Base-by-base conservation (phyloP, 1,140 invertebrate genomes). In the Pogonomyrmex barbatus region DNA sequence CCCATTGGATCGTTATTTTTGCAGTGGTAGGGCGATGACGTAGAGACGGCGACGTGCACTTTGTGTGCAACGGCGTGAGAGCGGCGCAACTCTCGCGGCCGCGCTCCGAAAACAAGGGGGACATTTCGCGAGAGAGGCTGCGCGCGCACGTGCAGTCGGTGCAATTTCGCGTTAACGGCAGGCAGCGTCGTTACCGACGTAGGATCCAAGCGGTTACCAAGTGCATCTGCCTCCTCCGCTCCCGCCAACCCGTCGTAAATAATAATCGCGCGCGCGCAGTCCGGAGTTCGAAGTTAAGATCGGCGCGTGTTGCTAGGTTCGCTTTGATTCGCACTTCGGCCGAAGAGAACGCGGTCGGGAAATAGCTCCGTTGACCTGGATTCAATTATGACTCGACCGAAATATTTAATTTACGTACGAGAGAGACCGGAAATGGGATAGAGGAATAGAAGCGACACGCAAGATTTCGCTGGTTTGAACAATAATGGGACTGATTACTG, bases 1-100 rank as follows among this genome's bases (percentile, higher is more conserved):
- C 75, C 77, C 45, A 94, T 92, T 93, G 92, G 93, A 81, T 88
- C 90, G 88, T 89, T 93, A 91, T 92, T 94, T 93, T 93, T 91
- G 91, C 42, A 54, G 67, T 81, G 86, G 76, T 50, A 63, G 70
- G 62, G 17, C 79, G 79, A 76, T 52, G 71, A 79, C 58, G 58
- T 33, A 39, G n/a, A 24, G 33, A 58, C 77, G 30, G n/a, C 71
- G 75, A 65, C 62, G 58, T 89, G 87, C 87, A 87, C 56, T 65
- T 62, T n/a, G 42, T 47, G 54, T 84, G 71, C 75, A 77, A 54
- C 78, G 71, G 82, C 39, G 12, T 17, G 62, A 89, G 88, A 77
- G 71, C 33, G 75, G 45, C n/a, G 39, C n/a, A 4, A 50, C 45
- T 68, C 65, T 1, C 17, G 8, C 30, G 42, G 2, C 10, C 8